phyloP scores from a whole-genome alignment of 2,113 vertebrate species.

The Sebastes fasciatus region DNA sequence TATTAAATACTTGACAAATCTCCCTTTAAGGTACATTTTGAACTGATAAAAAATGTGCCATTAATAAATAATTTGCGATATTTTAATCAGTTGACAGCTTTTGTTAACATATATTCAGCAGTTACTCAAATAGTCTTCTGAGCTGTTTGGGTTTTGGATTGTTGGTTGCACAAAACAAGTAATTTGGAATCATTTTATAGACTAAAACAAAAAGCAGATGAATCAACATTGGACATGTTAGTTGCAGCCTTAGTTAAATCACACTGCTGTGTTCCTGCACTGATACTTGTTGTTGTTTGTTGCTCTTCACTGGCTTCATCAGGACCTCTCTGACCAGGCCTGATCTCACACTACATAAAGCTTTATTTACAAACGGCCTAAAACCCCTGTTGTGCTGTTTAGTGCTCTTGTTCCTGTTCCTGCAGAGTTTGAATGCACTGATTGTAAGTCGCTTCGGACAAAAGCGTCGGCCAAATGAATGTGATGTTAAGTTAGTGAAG shows the following conservation, averaged over 20 bases:
- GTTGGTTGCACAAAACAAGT: not conserved
- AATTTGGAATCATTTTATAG: not conserved
- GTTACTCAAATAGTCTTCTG: no score
- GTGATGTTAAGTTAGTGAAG: not conserved
- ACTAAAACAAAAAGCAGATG: no score
- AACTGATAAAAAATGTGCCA: no score
- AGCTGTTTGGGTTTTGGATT: not conserved
- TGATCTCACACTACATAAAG: slow-evolving; percentile 15
- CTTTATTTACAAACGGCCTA: slow-evolving; percentile 34
- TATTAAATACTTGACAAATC: no score
- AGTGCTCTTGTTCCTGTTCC: not conserved
- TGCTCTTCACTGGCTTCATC: not conserved
- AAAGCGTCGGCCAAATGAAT: slow-evolving; percentile 4
- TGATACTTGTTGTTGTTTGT: not conserved
- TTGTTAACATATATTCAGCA: no score
- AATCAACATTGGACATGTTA: no score
- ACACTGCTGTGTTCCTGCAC: not conserved
- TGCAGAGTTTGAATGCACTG: not conserved
- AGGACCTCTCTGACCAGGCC: not conserved
- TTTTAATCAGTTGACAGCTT: no score
- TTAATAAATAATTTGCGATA: no score
- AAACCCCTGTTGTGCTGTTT: not conserved
- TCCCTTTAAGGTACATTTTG: no score
- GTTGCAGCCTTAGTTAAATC: not conserved
- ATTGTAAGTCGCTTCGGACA: not conserved